A percentile compares a stretch with the other conserved stretches of the same genome.
Evolutionary conservation across 2,888 invertebrate genomes (phyloP).

Genomic region (Patella depressa): DNA sequence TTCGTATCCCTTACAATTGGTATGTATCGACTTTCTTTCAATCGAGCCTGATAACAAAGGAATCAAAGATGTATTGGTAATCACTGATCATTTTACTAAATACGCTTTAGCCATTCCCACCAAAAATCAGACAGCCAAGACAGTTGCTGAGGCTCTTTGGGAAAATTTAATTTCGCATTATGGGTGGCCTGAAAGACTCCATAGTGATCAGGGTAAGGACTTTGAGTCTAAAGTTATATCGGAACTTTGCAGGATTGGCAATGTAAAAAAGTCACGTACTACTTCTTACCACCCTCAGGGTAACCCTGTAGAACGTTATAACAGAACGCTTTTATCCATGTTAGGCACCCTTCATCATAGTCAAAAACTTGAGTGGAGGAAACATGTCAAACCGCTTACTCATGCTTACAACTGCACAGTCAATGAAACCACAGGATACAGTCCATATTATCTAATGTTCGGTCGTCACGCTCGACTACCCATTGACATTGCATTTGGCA

Average conservation of each 20-base stretch:
- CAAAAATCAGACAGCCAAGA: slow-evolving; percentile 33
- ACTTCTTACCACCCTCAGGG: slow-evolving; percentile 39
- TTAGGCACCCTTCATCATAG: slow-evolving; percentile 28
- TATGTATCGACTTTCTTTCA: slow-evolving; percentile 44
- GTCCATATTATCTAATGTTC: slow-evolving; percentile 37
- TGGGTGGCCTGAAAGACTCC: slow-evolving; percentile 32
- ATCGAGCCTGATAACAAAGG: slow-evolving; percentile 31
- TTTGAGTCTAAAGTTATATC: slow-evolving; percentile 33
- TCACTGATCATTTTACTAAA: slow-evolving; percentile 30
- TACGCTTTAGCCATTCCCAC: not conserved
- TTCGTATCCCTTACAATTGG: slow-evolving; percentile 34
- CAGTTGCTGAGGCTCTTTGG: slow-evolving; percentile 26
- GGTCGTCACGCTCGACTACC: slow-evolving; percentile 34
- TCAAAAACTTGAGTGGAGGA: slow-evolving; percentile 36
- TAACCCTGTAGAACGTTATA: slow-evolving; percentile 36
- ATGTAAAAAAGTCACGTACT: slow-evolving; percentile 32
- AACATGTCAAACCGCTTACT: slow-evolving; percentile 22
- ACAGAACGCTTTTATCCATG: slow-evolving; percentile 32
- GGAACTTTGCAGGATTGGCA: slow-evolving; percentile 26
- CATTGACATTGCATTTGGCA: slow-evolving; percentile 30
- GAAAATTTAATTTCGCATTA: slow-evolving; percentile 30
- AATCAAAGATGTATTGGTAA: slow-evolving; percentile 18
- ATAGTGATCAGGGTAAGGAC: slow-evolving; percentile 34
- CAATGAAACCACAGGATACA: slow-evolving; percentile 30
- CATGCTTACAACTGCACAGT: slow-evolving; percentile 31